Conservation (phyloP, 1,140 invertebrate genomes). For the Brachionus asplanchnoidis region DNA sequence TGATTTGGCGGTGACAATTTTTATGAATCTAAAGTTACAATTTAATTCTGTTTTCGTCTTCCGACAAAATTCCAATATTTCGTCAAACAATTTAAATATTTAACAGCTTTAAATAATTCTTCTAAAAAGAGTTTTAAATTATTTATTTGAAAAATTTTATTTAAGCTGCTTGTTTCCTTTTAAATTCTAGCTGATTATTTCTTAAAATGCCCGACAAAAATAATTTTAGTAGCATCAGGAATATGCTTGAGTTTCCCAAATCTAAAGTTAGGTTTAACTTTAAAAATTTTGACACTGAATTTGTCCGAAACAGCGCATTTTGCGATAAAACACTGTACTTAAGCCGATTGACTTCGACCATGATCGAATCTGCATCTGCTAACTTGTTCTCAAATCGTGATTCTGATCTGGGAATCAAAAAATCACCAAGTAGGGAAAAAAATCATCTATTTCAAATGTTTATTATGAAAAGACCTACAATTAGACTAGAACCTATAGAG, state of each 20-base stretch:
- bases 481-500: not conserved
- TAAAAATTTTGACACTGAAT: not conserved
- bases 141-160: not conserved
- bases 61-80: not conserved
- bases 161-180: not conserved
- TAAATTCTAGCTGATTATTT: not conserved
- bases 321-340: not conserved
- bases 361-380: constrained; percentile 6
- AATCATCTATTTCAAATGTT: not conserved
- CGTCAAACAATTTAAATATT: not conserved
- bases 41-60: not conserved
- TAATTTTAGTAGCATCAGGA: not conserved
- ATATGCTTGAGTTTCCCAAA: not conserved
- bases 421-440: not conserved
- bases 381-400: not conserved
- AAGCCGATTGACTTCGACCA: not conserved
- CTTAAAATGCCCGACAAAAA: not conserved
- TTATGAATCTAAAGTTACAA: not conserved
- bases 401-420: not conserved
- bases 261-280: not conserved
- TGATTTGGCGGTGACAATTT: not conserved
- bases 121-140: not conserved
- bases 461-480: not conserved
- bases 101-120: not conserved
- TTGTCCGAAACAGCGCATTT: not conserved